Percentiles rank a stretch among this genome's conserved stretches.
Evolutionary conservation across 2,888 invertebrate genomes (phyloP).

Genomic region (Drosophila stalkeri): DNA sequence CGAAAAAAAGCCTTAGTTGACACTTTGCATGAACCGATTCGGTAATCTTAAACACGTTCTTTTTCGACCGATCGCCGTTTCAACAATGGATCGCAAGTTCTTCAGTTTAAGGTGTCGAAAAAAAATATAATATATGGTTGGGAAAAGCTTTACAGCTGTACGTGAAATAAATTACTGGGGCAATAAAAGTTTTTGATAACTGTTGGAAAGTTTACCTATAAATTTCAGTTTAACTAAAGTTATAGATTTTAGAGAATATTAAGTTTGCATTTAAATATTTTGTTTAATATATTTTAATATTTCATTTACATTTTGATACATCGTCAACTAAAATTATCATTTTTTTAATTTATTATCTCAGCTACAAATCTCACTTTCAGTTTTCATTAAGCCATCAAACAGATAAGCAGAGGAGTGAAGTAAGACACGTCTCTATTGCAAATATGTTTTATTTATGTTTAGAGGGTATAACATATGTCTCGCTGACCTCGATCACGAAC

Average conservation of each 20-base stretch:
- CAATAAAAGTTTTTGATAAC: constrained; percentile 23
- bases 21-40: constrained; percentile 54
- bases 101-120: constrained; percentile 7
- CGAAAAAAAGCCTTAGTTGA: constrained; percentile 59
- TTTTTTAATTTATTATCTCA: not conserved
- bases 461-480: constrained; percentile 33
- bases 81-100: constrained; percentile 37
- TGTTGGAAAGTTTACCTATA: not conserved
- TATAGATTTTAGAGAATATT: too few species aligned
- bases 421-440: constrained; percentile 14
- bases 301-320: not conserved
- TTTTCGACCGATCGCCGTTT: constrained; percentile 25
- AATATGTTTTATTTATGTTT: constrained; percentile 3
- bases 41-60: constrained; percentile 56
- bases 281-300: not conserved
- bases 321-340: not conserved
- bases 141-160: constrained; percentile 6
- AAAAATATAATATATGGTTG: constrained; percentile 18
- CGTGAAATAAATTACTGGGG: constrained; percentile 21
- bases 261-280: not conserved
- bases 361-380: constrained; percentile 10
- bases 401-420: not conserved
- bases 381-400: not conserved
- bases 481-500: constrained; percentile 35
- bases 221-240: not conserved